phyloP scores from a whole-genome alignment of 92 coral and sea anemone species.

The Porites rus region DNA sequence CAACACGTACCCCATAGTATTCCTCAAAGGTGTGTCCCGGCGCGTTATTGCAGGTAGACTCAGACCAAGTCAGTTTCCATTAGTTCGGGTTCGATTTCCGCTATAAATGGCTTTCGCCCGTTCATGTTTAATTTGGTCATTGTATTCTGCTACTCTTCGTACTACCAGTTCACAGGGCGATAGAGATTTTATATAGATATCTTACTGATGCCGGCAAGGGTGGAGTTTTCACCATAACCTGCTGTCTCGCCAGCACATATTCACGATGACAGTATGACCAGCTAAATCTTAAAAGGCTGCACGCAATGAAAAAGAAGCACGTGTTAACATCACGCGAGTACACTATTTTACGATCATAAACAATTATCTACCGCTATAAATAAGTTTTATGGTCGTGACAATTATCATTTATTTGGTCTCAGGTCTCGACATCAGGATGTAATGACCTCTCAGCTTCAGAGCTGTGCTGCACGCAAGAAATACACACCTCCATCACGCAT shows the following conservation, averaged over 20 bases:
- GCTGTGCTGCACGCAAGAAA: constrained; percentile 5
- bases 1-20: too few relatives aligned
- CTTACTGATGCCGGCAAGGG: too few relatives aligned
- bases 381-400: neutral
- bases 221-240: too few relatives aligned
- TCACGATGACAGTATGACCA: neutral
- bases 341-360: neutral
- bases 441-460: neutral
- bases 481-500: neutral
- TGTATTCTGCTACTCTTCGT: too few relatives aligned
- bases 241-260: neutral
- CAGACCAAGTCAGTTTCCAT: too few relatives aligned
- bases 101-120: too few relatives aligned
- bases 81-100: too few relatives aligned
- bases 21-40: too few relatives aligned
- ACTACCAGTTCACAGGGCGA: too few relatives aligned
- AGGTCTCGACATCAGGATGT: neutral
- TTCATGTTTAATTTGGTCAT: too few relatives aligned
- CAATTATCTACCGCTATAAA: neutral
- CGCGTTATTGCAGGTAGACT: too few relatives aligned
- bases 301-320: neutral
- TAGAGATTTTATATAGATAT: too few relatives aligned
- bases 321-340: neutral
- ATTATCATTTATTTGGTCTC: neutral
- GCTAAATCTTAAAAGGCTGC: neutral